Evolutionary conservation across 2,888 invertebrate genomes (phyloP), one percentile per base, ranked within the genome.

Genomic region (Eurytoma californica): DNA sequence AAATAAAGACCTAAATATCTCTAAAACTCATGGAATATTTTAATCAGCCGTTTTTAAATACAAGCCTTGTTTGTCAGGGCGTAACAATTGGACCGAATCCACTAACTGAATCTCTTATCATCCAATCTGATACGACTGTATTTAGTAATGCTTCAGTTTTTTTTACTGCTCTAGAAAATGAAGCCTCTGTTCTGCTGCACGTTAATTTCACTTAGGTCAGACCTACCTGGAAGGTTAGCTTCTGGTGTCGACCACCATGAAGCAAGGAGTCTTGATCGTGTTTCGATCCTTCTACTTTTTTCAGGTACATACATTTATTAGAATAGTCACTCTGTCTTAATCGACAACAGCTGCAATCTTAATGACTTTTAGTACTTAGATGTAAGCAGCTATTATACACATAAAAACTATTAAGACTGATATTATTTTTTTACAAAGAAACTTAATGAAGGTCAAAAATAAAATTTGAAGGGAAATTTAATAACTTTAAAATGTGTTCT

Each of bases 241-340:
- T 58, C 73, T 58, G 73, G 18, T 57, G 20, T 13, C 53, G 76
- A 60, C 76, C 76, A 76, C 76, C 76, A 68, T 47, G 76, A 76
- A 76, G 68, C 18, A 47, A 47, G 7, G 51, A 20, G 24, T 49
- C 49, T 73, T 55, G 65, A 73, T 73, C 47, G 24, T 7, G 20
- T 58, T 63, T 30, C n/a, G 24, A 20, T 16, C 39, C 58, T 51
- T 16, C 49, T 66, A 18, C n/a, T 5, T 39, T 39, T 68, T 60
- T 68, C 60, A 53, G 67, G 49, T 60, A 49, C 55, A 49, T 12
- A 14, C 53, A 47, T 30, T 24, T 14, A 3, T 39, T 20, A 16
- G 20, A 73, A 24, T 5, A 72, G 63, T 55, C 55, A 73, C 24
- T 28, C 20, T 24, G n/a, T 49, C 60, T 61, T 20, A 58, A 63